Base-by-base conservation (phyloP, 2,113 vertebrate species). In the Anarhynchus alexandrinus region DNA sequence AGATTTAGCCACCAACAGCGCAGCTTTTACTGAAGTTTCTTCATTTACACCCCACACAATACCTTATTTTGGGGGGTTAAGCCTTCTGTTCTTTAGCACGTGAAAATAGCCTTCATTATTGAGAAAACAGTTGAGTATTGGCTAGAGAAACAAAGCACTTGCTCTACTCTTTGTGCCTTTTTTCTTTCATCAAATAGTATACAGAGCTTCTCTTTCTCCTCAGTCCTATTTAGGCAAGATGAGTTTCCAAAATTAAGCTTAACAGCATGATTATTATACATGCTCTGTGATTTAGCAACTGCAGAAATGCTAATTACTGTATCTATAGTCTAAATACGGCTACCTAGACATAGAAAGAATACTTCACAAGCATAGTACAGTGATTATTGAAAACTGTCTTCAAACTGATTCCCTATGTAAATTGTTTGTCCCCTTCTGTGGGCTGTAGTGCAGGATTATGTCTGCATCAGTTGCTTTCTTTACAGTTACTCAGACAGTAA, bases 401-500 rank as follows among this genome's bases (percentile, higher is more conserved):
- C 47, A 62, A 27, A 55, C 20, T 64, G 18, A 15, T 78, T 32
- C 15, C 8, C 3, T 38, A 0, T 69, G 5, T 55, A 65, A 81
- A 73, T 27, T 32, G 9, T 21, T 1, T 45, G 19, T 40, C 1
- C 0, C 0, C 34, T 40, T 34, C 20, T 59, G 0, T 59, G n/a
- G 12, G 3, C 64, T 72, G n/a, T 67, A 59, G 64, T 25, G 25
- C 10, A 59, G 17, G 22, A 32, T 85, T 91, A 13, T 30, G 18
- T 25, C 54, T 80, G 10, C 15, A 23, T 57, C 26, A 57, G 0
- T 59, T 87, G 38, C 16, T 87, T 78, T 47, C 20, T 79, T 67
- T 74, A 26, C 26, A 21, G 40, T 91, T 93, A 36, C 10, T 78
- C 30, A 21, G 20, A n/a, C 9, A 64, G 10, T 74, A 62, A 85